Evolutionary conservation across 2,113 vertebrate species (phyloP).

Genomic region (Oenanthe melanoleuca): DNA sequence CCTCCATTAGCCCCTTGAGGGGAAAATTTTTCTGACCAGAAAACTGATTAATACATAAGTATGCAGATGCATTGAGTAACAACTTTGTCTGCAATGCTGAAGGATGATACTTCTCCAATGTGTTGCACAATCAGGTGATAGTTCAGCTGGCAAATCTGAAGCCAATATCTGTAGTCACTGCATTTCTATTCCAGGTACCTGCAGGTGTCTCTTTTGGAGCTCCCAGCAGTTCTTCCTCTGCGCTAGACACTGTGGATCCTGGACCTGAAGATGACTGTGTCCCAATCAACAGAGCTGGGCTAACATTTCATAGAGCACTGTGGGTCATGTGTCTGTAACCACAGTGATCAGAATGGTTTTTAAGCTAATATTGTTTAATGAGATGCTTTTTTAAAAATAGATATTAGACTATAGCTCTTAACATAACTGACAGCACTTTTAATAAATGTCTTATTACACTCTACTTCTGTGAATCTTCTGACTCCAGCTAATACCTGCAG

Average conservation of each 20-base stretch:
- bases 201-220: constrained; percentile 78
- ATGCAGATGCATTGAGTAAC: background rate
- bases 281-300: constrained; percentile 3
- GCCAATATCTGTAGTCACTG: background rate
- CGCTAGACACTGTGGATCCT: constrained; percentile 7
- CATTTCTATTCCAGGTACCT: constrained; percentile 73
- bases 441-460: constrained; percentile 72
- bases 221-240: constrained; percentile 74
- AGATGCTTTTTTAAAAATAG: constrained; percentile 33
- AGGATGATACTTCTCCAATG: background rate
- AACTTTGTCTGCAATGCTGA: background rate
- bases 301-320: constrained; percentile 20
- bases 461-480: background rate
- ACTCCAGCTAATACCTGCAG: background rate
- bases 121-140: background rate
- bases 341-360: constrained; percentile 18
- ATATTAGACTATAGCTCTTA: constrained; percentile 39
- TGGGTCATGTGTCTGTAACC: constrained; percentile 44
- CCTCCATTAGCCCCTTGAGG: background rate
- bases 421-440: constrained; percentile 58
- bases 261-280: background rate
- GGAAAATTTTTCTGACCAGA: background rate
- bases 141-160: background rate
- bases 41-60: background rate
- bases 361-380: constrained; percentile 35